Percentiles rank a stretch among this genome's conserved stretches.
Evolutionary conservation across 2,888 invertebrate species (phyloP).

Genomic region (Cataglyphis cursor): DNA sequence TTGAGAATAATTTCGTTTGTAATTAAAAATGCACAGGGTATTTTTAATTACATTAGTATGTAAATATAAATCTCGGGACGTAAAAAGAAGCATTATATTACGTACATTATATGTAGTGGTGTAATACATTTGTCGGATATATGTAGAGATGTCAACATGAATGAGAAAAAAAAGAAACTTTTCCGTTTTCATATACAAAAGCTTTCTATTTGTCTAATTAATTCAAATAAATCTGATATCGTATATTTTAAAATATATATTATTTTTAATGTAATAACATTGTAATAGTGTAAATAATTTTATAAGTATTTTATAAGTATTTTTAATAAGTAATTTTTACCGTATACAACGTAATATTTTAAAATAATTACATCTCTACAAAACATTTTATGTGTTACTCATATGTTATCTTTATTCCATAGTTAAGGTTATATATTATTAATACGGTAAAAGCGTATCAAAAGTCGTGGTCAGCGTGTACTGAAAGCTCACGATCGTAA

Average conservation of each 20-base stretch:
- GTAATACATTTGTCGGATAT: not conserved
- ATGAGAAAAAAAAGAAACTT: not conserved
- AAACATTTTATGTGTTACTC: not conserved
- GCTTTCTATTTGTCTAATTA: conserved; percentile 1
- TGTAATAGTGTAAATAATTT: not conserved
- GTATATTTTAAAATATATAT: not conserved
- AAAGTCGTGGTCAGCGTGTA: not conserved
- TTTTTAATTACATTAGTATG: not conserved
- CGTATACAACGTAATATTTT: not conserved
- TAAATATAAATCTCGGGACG: not conserved
- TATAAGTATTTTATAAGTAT: too few relatives aligned
- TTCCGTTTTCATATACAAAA: not conserved
- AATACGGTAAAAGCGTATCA: conserved; percentile 4
- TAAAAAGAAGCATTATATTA: not conserved
- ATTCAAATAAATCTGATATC: not conserved
- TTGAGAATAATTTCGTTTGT: not conserved
- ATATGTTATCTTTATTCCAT: not conserved
- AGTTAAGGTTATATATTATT: not conserved
- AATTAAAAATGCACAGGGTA: not conserved
- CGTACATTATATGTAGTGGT: not conserved
- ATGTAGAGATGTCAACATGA: not conserved
- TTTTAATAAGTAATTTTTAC: too few relatives aligned
- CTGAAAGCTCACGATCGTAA: conserved; percentile 29
- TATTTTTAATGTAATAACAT: not conserved
- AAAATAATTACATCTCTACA: not conserved